Evolutionary conservation across 2,113 vertebrate species (phyloP), one percentile per base, ranked within the genome.

Genomic region (Chionomys nivalis): DNA sequence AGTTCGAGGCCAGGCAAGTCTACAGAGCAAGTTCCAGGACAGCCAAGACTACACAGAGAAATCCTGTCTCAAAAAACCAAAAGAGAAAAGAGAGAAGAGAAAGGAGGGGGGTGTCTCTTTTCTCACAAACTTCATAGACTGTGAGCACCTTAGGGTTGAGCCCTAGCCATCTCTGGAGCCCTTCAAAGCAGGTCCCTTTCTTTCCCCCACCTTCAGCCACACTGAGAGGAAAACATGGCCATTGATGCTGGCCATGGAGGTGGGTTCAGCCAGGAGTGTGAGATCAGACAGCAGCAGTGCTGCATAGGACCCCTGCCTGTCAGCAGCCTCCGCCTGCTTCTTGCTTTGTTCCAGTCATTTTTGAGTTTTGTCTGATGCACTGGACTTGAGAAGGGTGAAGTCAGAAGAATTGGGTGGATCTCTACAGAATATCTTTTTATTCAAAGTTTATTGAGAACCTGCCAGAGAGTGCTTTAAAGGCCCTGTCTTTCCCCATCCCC

Each of bases 401-500:
- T 66, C 21, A 72, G 77, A 89, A 49, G 42, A n/a, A 16, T n/a
- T 36, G 77, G 55, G 13, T 49, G 83, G 65, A 23, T 78, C 23
- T 58, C 44, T 77, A 2, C 2, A 55, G 91, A 83, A 58, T 58
- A 19, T 58, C 16, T 19, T 58, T 58, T 19, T 58, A 19, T 58
- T 72, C 65, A 63, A 52, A 77, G 39, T 83, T 87, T 87, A 5
- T 13, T 86, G 94, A 92, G 61, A 83, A 44, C n/a, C 0, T 4
- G 88, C 70, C 39, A 55, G 26, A 78, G 12, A 1, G 3, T 65
- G 33, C 76, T 68, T 73, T 73, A 42, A 70, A 87, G 75, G n/a
- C 4, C 14, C 2, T 9, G 33, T 36, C 9, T 3, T 1, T n/a
- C n/a, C 39, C 23, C 0, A 0, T 14, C 52, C 49, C n/a, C 31